These are phyloP conservation scores for Pseudococcus jackbeardsleyi DNA, from an alignment of 2,888 invertebrate species.

Conservation along the genomic window DNA sequence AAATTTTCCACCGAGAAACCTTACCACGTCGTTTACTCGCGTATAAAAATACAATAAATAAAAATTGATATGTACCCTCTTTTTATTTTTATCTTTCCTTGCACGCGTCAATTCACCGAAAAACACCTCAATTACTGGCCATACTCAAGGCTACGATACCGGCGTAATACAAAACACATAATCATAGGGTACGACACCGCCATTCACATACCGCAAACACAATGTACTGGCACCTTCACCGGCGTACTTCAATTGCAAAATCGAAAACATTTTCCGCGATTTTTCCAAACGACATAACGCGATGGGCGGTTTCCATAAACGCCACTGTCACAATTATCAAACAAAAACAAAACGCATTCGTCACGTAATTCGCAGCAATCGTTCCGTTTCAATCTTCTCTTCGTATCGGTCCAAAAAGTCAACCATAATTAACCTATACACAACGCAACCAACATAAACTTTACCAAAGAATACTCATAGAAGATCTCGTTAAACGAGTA, in stretches of 20 bases:
- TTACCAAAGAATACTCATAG: neutral
- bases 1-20: neutral
- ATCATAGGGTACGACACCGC: neutral
- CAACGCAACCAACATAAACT: neutral
- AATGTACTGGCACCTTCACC: neutral
- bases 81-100: neutral
- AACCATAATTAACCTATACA: constrained; percentile 13
- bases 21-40: neutral
- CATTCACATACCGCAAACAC: neutral
- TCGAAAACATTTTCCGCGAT: neutral
- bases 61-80: neutral
- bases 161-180: neutral
- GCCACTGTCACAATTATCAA: neutral
- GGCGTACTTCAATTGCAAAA: neutral
- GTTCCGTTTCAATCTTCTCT: neutral
- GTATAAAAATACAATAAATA: neutral
- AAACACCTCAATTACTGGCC: constrained; percentile 21
- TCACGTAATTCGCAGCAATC: neutral
- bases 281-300: neutral
- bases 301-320: neutral
- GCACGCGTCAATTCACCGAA: constrained; percentile 3
- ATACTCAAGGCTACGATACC: neutral
- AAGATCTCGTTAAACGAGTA: neutral
- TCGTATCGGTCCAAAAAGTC: neutral
- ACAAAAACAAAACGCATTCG: constrained; percentile 2